These are phyloP conservation scores for Peromyscus aztecus DNA, from an alignment of 2,797 vertebrate genomes.

Conservation along the genomic window DNA sequence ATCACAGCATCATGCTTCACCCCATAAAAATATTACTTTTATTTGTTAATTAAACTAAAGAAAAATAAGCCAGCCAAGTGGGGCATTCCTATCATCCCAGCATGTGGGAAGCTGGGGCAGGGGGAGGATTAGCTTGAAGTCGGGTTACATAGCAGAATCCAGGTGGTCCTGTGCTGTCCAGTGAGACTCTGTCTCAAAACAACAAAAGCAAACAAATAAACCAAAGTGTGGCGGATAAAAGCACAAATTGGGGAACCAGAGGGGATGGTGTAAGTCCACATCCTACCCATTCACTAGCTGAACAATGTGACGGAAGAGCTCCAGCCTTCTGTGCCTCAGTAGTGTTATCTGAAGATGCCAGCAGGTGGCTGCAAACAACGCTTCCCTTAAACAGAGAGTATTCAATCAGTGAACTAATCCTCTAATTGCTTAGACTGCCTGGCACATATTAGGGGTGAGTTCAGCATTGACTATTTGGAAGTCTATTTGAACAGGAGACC, in stretches of 20 bases:
- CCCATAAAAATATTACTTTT: not conserved
- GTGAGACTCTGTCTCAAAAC: not conserved
- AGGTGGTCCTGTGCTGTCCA: not conserved
- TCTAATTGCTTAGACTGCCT: not conserved
- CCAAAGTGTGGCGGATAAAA: not conserved
- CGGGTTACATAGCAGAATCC: not conserved
- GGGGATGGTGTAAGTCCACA: not conserved
- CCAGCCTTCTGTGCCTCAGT: not conserved
- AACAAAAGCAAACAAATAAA: not conserved
- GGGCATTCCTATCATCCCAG: not conserved
- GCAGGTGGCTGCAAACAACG: not conserved
- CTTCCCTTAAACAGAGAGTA: not conserved
- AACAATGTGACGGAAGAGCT: not conserved
- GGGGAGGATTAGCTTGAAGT: not conserved
- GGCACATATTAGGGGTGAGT: not conserved
- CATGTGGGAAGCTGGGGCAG: not conserved
- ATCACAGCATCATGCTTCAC: rapidly evolving
- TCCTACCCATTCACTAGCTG: not conserved
- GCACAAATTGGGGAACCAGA: not conserved
- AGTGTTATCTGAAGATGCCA: not conserved
- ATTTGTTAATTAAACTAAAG: not conserved
- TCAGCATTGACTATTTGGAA: not conserved
- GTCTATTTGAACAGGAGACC: not conserved
- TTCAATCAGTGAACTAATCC: not conserved
- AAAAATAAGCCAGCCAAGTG: not conserved